Evolutionary conservation across 2,797 vertebrate genomes (phyloP).

Genomic region (Xenops minutus): DNA sequence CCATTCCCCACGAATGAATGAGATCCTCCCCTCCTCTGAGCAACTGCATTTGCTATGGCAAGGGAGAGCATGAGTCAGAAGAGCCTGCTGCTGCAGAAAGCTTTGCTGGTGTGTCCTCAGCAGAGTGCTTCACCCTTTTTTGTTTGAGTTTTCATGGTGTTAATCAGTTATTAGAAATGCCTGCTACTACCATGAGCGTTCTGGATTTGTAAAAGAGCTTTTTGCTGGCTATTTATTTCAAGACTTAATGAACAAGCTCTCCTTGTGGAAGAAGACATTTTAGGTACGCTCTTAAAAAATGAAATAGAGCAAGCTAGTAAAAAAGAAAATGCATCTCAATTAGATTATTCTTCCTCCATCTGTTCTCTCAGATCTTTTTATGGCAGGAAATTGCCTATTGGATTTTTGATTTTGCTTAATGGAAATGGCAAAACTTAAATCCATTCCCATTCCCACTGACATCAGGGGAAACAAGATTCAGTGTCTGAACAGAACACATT

Average conservation of each 20-base stretch:
- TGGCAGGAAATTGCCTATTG: constrained; percentile 57
- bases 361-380: constrained; percentile 44
- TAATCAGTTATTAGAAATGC: background rate
- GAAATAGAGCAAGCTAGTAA: background rate
- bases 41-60: background rate
- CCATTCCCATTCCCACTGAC: background rate
- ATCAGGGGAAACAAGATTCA: background rate
- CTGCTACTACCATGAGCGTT: background rate
- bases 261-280: background rate
- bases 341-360: constrained; percentile 49
- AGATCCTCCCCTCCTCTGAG: constrained; percentile 31
- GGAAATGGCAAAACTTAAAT: constrained; percentile 43
- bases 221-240: constrained; percentile 29
- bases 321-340: constrained; percentile 42
- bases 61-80: constrained; percentile 27
- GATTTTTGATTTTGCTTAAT: constrained; percentile 59
- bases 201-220: background rate
- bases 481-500: background rate
- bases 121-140: background rate
- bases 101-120: background rate
- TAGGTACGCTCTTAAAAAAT: constrained; percentile 25
- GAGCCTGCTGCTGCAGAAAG: constrained; percentile 15
- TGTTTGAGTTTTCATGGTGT: background rate
- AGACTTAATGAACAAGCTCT: constrained; percentile 29
- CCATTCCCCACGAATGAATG: background rate